Conservation (phyloP, 2,888 invertebrate species). For the Pollenia angustigena region DNA sequence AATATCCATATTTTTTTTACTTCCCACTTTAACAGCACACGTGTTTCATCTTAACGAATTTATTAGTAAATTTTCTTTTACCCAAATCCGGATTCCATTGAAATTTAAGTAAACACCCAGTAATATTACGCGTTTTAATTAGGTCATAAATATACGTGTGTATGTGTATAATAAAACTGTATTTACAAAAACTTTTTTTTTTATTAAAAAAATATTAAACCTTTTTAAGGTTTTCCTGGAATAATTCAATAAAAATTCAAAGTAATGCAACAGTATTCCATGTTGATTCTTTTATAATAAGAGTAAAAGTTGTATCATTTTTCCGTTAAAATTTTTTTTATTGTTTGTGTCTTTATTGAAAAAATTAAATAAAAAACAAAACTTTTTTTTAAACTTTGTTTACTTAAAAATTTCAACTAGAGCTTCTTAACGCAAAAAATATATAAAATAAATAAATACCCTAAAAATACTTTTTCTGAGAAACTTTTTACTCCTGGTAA, state of each 20-base stretch:
- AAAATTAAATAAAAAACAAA: constrained; percentile 31
- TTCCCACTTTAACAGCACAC: too few relatives aligned
- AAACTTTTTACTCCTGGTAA: constrained; percentile 35
- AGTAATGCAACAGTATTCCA: constrained; percentile 18
- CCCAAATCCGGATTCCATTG: too few relatives aligned
- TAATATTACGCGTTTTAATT: too few relatives aligned
- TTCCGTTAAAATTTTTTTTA: background rate
- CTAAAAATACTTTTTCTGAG: constrained; percentile 24
- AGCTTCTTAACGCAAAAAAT: constrained; percentile 19
- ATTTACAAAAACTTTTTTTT: too few relatives aligned
- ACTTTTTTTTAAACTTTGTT: constrained; percentile 45
- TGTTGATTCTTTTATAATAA: constrained; percentile 37
- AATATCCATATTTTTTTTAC: too few relatives aligned
- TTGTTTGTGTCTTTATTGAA: background rate
- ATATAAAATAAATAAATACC: background rate
- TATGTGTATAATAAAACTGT: too few relatives aligned
- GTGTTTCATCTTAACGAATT: too few relatives aligned
- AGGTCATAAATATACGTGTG: too few relatives aligned
- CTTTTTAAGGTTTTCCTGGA: background rate
- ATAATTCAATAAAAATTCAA: background rate
- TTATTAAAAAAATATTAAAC: background rate
- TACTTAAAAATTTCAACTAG: constrained; percentile 14
- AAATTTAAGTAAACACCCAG: too few relatives aligned
- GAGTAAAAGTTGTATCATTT: constrained; percentile 53
- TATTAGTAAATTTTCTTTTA: too few relatives aligned